Evolutionary conservation across 2,888 invertebrate species (phyloP), one percentile per base, ranked within the genome.

Genomic region (Pseudanteris insignis): DNA sequence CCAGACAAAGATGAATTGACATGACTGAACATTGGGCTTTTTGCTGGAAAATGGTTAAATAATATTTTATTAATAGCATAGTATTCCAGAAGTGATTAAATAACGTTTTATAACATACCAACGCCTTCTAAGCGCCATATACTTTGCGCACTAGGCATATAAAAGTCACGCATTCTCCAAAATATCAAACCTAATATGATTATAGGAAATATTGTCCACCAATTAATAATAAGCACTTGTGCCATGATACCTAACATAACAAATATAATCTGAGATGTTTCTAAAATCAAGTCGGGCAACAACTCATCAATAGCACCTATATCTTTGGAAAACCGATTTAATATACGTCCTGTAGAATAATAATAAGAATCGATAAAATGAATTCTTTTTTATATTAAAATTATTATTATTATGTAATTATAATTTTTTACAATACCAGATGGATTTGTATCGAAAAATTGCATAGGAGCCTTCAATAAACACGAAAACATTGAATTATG

Each of bases 11-110:
- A 89, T 0, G 94, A 89, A n/a, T 90, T 89, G 66, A 96, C 86
- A 76, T 96, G 94, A 0, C 94, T 91, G 78, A 94, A 95, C 0
- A 96, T 91, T 0, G 96, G 96, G 80, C 94, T 94, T 61, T 91
- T 76, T 2, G 74, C 74, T 75, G 29, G 37, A 64, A 48, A 18
- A n/a, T 8, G 2, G 12, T 21, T 36, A 1, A 18, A 29, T 4
- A 26, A 14, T 26, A 9, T 8, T 26, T 14, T 15, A 18, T 24
- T 18, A 3, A n/a, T n/a, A n/a, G n/a, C n/a, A n/a, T n/a, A n/a
- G n/a, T n/a, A n/a, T n/a, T n/a, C n/a, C n/a, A n/a, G n/a, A n/a
- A n/a, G n/a, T n/a, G n/a, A n/a, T n/a, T n/a, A n/a, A n/a, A n/a
- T n/a, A n/a, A n/a, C n/a, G n/a, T n/a, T n/a, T n/a, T n/a, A n/a